These are phyloP conservation scores for Pomatostomus ruficeps DNA, from an alignment of 2,113 vertebrate species.

Conservation along the genomic window DNA sequence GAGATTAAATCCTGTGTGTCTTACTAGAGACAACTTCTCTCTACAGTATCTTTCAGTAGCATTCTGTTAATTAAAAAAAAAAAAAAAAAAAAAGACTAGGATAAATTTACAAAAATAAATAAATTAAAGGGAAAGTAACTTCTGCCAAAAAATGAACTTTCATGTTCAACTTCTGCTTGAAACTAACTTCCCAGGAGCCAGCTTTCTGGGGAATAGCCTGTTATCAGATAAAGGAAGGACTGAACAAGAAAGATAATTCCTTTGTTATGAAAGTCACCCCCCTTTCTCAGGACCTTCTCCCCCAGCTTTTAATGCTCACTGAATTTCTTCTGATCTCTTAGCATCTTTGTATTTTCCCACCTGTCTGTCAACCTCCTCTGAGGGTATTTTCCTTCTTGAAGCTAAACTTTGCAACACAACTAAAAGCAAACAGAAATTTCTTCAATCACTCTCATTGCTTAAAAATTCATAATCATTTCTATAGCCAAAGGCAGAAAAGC, in stretches of 20 bases:
- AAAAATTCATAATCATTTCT: conserved; percentile 74
- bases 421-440: conserved; percentile 64
- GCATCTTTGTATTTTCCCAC: conserved; percentile 28
- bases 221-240: conserved; percentile 47
- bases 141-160: conserved; percentile 52
- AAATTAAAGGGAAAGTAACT: conserved; percentile 28
- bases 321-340: not conserved
- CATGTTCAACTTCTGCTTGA: not conserved
- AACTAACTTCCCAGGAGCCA: conserved; percentile 36
- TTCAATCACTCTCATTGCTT: conserved; percentile 66
- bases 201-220: conserved; percentile 14
- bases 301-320: not conserved
- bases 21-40: not conserved
- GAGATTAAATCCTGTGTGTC: conserved; percentile 12
- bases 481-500: conserved; percentile 67
- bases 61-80: conserved; percentile 32
- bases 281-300: not conserved
- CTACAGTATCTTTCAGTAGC: not conserved
- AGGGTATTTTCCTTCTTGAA: conserved; percentile 46
- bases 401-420: conserved; percentile 42
- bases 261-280: conserved; percentile 16
- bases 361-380: conserved; percentile 48
- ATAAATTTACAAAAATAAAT: conserved; percentile 23
- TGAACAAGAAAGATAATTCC: conserved; percentile 26
- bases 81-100: not conserved